These are phyloP conservation scores for Epinotia bilunana DNA, from an alignment of 2,888 invertebrate genomes.

Conservation along the genomic window DNA sequence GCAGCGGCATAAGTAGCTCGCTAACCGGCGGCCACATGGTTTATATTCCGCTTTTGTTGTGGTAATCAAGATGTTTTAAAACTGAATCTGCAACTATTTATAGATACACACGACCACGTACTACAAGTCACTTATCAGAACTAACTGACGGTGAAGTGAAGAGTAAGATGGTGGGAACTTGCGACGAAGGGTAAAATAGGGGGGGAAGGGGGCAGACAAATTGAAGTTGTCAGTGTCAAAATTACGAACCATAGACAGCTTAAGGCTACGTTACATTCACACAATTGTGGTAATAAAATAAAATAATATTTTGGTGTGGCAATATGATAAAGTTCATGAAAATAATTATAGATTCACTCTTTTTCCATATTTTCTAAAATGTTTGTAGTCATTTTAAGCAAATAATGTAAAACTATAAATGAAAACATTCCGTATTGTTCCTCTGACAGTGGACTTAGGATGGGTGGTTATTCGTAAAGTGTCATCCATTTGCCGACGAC, in stretches of 20 bases:
- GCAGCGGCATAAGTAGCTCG: conserved; percentile 33
- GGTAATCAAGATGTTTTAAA: conserved; percentile 21
- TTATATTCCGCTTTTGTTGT: conserved; percentile 20
- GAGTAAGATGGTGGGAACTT: conserved; percentile 32
- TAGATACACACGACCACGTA: conserved; percentile 16
- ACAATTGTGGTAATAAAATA: too few relatives aligned
- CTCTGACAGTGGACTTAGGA: too few relatives aligned
- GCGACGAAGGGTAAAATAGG: not conserved
- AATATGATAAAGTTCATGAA: too few relatives aligned
- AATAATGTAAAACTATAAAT: too few relatives aligned
- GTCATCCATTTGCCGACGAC: too few relatives aligned
- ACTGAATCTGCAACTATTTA: conserved; percentile 30
- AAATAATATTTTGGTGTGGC: too few relatives aligned
- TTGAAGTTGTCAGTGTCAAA: conserved; percentile 28
- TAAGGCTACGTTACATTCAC: not conserved
- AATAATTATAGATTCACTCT: too few relatives aligned
- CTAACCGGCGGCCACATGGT: conserved; percentile 40
- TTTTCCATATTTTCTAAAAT: too few relatives aligned
- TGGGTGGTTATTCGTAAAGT: too few relatives aligned
- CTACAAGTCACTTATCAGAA: conserved; percentile 31
- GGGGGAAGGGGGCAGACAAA: conserved; percentile 3
- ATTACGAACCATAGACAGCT: conserved; percentile 26
- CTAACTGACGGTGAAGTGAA: conserved; percentile 25
- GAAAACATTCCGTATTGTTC: too few relatives aligned
- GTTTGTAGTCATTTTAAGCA: too few relatives aligned